A percentile compares a stretch with the other conserved stretches of the same genome.
These are phyloP conservation scores for Bothrops alternatus DNA, from an alignment of 2,797 vertebrate genomes.

Conservation along the genomic window DNA sequence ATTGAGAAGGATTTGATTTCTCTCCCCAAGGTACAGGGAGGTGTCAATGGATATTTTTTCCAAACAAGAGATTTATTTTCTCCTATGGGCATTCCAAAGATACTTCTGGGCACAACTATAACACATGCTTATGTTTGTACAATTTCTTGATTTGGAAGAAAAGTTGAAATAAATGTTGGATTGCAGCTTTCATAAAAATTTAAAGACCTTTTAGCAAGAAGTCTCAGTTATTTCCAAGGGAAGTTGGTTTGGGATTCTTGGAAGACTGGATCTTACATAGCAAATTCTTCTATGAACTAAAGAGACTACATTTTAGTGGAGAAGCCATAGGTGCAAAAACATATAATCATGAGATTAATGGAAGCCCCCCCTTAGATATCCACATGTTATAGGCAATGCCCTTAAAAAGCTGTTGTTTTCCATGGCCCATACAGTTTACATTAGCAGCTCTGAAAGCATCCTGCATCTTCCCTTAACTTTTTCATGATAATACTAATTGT, in stretches of 20 bases:
- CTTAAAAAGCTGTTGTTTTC: constrained; percentile 43
- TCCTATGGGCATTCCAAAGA: neutral
- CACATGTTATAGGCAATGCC: constrained; percentile 8
- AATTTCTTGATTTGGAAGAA: neutral
- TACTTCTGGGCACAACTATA: neutral
- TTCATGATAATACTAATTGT: constrained; percentile 46
- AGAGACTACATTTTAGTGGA: constrained; percentile 47
- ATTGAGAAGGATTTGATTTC: neutral
- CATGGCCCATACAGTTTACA: constrained; percentile 38
- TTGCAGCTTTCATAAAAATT: neutral
- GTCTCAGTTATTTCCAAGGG: neutral
- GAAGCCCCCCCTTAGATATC: neutral
- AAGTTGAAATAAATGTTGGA: constrained; percentile 5
- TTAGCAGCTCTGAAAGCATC: constrained; percentile 52
- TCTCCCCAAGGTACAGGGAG: neutral
- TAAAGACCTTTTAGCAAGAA: neutral
- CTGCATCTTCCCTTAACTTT: constrained; percentile 54
- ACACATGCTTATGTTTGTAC: neutral
- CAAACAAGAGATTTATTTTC: neutral
- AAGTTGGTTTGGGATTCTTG: neutral
- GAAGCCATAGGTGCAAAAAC: constrained; percentile 23
- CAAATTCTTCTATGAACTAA: neutral
- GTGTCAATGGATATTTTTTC: neutral
- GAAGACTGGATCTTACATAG: neutral
- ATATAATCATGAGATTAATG: constrained; percentile 45